A percentile compares a stretch with the other conserved stretches of the same genome.
These are phyloP conservation scores for Pegoplata infirma DNA, from an alignment of 2,888 invertebrate genomes.

Conservation along the genomic window DNA sequence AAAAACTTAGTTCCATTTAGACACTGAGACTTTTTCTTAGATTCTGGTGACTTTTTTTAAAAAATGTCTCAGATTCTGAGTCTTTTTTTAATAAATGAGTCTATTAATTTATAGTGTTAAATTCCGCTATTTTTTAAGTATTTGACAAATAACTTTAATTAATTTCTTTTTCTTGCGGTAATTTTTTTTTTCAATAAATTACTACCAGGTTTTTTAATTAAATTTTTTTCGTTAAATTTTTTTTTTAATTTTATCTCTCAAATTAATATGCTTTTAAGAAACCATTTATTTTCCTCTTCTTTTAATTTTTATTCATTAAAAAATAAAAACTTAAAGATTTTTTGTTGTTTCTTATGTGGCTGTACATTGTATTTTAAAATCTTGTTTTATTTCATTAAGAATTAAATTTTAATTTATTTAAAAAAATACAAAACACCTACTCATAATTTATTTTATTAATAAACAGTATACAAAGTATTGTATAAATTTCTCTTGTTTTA, in stretches of 20 bases:
- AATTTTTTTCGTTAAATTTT: too few species aligned
- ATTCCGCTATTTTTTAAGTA: too few species aligned
- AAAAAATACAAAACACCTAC: constrained; percentile 27
- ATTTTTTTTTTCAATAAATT: not conserved
- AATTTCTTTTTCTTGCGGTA: not conserved
- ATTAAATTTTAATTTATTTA: constrained; percentile 17
- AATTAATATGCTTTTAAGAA: constrained; percentile 14
- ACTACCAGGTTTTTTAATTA: constrained; percentile 1
- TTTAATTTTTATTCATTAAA: not conserved
- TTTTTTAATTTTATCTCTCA: not conserved
- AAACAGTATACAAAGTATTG: too few species aligned
- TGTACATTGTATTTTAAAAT: not conserved
- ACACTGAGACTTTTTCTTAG: too few species aligned
- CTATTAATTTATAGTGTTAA: too few species aligned
- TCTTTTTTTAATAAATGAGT: too few species aligned
- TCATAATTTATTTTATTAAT: not conserved
- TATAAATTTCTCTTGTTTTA: too few species aligned
- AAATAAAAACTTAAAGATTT: not conserved
- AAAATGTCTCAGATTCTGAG: too few species aligned
- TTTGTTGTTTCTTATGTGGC: not conserved
- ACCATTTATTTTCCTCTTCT: constrained; percentile 16
- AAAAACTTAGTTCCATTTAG: too few species aligned
- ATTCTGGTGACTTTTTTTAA: too few species aligned
- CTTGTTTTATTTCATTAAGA: not conserved
- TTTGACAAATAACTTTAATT: not conserved